A percentile compares a stretch with the other conserved stretches of the same genome.
Conservation (phyloP, 1,140 invertebrate genomes). For the Orchesella cincta region DNA sequence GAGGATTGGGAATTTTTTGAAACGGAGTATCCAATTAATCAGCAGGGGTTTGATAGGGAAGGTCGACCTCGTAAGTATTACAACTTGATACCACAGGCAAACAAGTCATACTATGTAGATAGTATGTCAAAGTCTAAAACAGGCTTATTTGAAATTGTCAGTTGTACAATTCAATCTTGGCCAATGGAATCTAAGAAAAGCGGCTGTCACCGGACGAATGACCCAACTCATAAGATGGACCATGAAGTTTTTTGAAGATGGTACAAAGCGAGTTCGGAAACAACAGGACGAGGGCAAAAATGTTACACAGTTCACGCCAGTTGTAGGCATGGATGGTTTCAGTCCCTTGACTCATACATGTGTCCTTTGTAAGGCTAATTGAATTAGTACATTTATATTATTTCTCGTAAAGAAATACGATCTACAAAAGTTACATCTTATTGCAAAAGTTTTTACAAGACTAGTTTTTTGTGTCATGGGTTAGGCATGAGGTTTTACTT, state of each 20-base stretch:
- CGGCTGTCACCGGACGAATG: neutral
- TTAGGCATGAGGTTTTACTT: slow-evolving; percentile 3
- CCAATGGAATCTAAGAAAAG: slow-evolving; percentile 14
- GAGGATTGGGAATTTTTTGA: slow-evolving; percentile 9
- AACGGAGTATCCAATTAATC: neutral
- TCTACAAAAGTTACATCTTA: neutral
- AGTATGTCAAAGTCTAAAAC: neutral
- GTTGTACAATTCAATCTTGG: neutral
- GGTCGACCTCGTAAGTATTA: neutral
- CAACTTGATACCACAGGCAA: too few relatives aligned
- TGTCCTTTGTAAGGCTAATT: neutral
- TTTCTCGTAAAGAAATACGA: too few relatives aligned
- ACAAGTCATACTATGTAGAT: neutral
- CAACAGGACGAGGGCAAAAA: neutral
- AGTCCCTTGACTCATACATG: slow-evolving; percentile 2
- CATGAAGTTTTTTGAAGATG: slow-evolving; percentile 7
- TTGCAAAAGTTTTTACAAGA: too few relatives aligned
- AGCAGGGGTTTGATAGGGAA: neutral
- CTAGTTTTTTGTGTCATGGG: too few relatives aligned
- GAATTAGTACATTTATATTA: too few relatives aligned
- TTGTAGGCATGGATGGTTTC: neutral
- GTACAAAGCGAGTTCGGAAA: neutral
- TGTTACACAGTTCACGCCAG: neutral
- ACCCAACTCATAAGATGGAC: neutral
- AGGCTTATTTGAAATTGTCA: slow-evolving; percentile 1